Base-by-base conservation (phyloP, 30 jellyfish, hydroid and myxozoan species). In the Aurelia sp. region DNA sequence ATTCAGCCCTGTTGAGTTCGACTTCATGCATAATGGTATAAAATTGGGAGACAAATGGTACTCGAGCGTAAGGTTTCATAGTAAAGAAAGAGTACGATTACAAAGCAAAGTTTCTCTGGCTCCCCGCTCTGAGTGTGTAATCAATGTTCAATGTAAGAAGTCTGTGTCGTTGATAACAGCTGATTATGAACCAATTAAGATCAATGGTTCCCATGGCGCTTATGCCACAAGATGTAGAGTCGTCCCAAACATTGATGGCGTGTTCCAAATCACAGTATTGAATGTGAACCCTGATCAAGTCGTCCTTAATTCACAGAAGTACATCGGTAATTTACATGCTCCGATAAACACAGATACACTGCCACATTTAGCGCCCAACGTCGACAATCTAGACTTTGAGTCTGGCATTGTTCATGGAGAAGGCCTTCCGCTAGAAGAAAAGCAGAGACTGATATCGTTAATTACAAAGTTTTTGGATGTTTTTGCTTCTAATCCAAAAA, bases 151-250 rank as follows among this genome's bases (percentile, higher is more conserved):
- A 55, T 50, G 86, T 61, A 50, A 31, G 3, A 74, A 74, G 50
- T 74, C 74, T 15, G 18, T 47, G 30, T 55, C 86, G 13, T 74
- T 57, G 81, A 58, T 77, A 16, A 77, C 81, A 20, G 88, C 81
- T 13, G 90, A 79, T 66, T 79, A 63, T 5, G 70, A 79, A 63
- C 90, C 80, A 15, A 52, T 22, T 15, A 23, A 22, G 23, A 18
- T 61, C 5, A 1, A 30, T 7, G 78, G 84, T 16, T 21, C 20
- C 27, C 60, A 35, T 8, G 84, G 90, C 19, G 80, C 35, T 18
- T 79, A 79, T 65, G 81, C 81, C 16, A 79, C 90, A 8, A 27
- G 63, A 20, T 76, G 87, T 31, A 30, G 79, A 22, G 62, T 76
- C 19, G 41, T 76, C 8, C 87, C 87, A 5, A 50, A 76, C 37